Conservation (phyloP, 2,797 vertebrate genomes). For the Hippocampus kuda region DNA sequence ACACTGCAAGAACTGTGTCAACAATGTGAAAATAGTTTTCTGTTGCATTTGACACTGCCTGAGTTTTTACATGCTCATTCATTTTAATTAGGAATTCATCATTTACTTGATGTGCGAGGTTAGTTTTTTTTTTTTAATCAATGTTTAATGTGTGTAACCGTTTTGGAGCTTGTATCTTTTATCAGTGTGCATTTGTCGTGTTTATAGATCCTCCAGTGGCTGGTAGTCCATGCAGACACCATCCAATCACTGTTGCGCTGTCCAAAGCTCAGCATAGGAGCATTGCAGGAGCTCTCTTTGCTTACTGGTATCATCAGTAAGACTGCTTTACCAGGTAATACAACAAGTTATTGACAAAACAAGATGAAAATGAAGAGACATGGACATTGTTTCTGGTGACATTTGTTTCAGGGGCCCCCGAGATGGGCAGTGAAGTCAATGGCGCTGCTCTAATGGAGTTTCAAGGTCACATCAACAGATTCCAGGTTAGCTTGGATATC, state of each 20-base stretch:
- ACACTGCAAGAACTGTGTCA: no score
- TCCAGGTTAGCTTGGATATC: conserved; percentile 73
- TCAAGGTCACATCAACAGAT: conserved; percentile 86
- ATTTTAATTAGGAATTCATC: neutral
- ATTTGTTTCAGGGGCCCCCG: conserved; percentile 69
- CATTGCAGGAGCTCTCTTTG: conserved; percentile 83
- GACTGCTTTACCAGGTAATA: conserved; percentile 85
- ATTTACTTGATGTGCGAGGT: neutral
- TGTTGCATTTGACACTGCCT: no score
- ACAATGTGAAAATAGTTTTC: no score
- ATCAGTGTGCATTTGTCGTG: neutral
- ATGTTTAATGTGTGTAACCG: neutral
- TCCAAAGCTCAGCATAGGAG: conserved; percentile 80
- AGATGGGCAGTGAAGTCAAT: conserved; percentile 75
- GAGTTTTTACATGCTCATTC: no score
- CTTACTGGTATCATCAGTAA: conserved; percentile 97
- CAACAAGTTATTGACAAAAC: neutral
- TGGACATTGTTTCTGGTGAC: neutral
- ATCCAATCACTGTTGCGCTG: conserved; percentile 87
- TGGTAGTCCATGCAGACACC: conserved; percentile 89
- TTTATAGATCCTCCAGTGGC: conserved; percentile 86
- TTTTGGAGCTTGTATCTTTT: neutral
- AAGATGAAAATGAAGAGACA: no score
- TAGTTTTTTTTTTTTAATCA: neutral
- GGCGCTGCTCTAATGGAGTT: conserved; percentile 82